A percentile compares a stretch with the other conserved stretches of the same genome.
Conservation (phyloP, 2,888 invertebrate species). For the Coenonympha glycerion region DNA sequence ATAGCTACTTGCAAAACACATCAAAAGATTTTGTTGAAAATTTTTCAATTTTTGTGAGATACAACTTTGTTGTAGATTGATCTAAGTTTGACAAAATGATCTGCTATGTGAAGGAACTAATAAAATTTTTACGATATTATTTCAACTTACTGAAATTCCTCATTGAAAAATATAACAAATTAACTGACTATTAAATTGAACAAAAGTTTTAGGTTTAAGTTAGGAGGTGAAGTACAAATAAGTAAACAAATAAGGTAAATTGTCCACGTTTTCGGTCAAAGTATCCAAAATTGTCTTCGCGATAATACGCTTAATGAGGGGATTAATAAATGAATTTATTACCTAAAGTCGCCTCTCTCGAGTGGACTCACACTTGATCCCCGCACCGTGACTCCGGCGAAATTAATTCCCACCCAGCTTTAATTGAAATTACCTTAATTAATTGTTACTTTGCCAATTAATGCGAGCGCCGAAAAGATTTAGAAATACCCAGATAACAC, state of each 20-base stretch:
- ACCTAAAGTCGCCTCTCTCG: neutral
- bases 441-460: slow-evolving; percentile 50
- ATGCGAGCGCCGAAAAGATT: slow-evolving; percentile 3
- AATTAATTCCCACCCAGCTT: slow-evolving; percentile 37
- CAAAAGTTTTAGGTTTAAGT: too few relatives aligned
- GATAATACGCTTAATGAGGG: neutral
- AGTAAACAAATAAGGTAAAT: too few relatives aligned
- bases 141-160: too few relatives aligned
- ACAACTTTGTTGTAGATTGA: neutral
- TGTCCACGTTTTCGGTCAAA: neutral
- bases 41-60: neutral
- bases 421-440: slow-evolving; percentile 49
- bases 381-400: neutral
- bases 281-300: neutral
- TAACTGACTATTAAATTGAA: too few relatives aligned
- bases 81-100: neutral
- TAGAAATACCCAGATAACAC: neutral
- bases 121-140: too few relatives aligned
- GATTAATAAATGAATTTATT: neutral
- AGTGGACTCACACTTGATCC: neutral
- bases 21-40: slow-evolving; percentile 1
- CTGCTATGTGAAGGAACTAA: neutral
- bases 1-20: neutral
- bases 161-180: too few relatives aligned
- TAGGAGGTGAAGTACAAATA: too few relatives aligned